Percentiles rank a stretch among this genome's conserved stretches.
These are phyloP conservation scores for Cryptotis parvus DNA, from an alignment of 2,113 vertebrate genomes.

Conservation along the genomic window DNA sequence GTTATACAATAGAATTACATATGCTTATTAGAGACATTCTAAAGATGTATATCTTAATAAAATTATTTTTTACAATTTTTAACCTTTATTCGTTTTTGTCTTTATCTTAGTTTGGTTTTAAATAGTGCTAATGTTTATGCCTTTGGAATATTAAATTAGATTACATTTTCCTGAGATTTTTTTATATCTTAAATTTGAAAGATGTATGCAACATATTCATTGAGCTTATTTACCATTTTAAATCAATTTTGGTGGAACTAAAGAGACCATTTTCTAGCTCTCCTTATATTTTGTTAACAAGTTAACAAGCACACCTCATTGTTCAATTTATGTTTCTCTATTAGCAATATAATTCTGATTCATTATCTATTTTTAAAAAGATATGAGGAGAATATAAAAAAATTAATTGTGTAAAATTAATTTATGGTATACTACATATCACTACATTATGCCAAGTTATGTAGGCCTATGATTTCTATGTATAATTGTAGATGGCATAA, in stretches of 20 bases:
- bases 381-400: neutral
- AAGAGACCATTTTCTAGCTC: neutral
- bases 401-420: neutral
- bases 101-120: no score
- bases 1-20: neutral
- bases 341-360: neutral
- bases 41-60: neutral
- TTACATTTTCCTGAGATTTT: neutral
- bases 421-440: neutral
- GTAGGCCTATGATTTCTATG: neutral
- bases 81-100: no score
- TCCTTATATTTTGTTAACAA: neutral
- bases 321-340: neutral
- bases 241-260: neutral
- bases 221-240: neutral
- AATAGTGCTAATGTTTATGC: no score
- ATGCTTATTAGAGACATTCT: neutral
- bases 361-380: neutral
- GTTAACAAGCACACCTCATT: neutral
- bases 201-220: neutral
- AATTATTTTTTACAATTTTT: neutral
- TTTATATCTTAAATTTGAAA: neutral
- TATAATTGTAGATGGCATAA: neutral
- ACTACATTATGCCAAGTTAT: neutral
- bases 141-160: neutral